phyloP scores from a whole-genome alignment of 2,797 vertebrate species.

The Channa striata region DNA sequence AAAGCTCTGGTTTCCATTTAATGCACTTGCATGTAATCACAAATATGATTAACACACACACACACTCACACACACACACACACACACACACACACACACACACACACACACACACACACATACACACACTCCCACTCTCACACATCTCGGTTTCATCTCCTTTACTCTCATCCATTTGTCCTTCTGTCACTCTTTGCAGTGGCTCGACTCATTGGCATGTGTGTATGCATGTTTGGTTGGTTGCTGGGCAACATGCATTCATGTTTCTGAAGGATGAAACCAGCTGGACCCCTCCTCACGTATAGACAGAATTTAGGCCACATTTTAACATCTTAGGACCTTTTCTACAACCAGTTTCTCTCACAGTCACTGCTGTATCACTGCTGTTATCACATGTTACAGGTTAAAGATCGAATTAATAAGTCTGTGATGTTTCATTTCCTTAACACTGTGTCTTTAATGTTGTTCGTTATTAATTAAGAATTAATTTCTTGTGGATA shows the following conservation, averaged over 20 bases:
- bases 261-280: constrained; percentile 50
- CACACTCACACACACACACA: neutral
- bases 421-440: constrained; percentile 4
- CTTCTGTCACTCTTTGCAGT: constrained; percentile 27
- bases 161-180: constrained; percentile 27
- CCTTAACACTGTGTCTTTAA: neutral
- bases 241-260: constrained; percentile 66
- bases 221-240: constrained; percentile 71
- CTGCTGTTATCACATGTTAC: neutral
- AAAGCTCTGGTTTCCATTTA: constrained; percentile 22
- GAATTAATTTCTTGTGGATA: constrained; percentile 1
- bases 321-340: constrained; percentile 6
- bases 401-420: neutral
- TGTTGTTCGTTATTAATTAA: too few relatives aligned
- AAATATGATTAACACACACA: too few relatives aligned
- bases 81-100: constrained; percentile 8
- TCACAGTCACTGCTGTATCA: neutral
- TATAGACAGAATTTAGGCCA: constrained; percentile 12
- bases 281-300: constrained; percentile 32
- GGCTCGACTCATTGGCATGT: constrained; percentile 69
- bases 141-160: too few relatives aligned
- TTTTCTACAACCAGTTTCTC: neutral
- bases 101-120: neutral
- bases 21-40: constrained; percentile 36
- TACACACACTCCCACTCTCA: too few relatives aligned